These are phyloP conservation scores for Lasioglossum albipes DNA, from an alignment of 1,140 invertebrate species.

Conservation along the genomic window DNA sequence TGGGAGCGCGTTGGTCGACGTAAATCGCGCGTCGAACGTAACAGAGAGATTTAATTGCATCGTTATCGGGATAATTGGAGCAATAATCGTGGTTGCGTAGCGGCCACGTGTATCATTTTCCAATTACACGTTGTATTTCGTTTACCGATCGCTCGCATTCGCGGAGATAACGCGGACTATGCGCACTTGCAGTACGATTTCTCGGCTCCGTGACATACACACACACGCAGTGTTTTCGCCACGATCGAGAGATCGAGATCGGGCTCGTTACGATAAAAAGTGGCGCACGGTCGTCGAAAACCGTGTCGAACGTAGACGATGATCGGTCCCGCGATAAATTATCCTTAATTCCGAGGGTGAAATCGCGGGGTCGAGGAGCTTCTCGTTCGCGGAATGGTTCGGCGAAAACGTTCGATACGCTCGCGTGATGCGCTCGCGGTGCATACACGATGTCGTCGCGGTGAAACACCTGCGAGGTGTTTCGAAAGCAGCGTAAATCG, in stretches of 20 bases:
- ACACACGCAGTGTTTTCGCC: background rate
- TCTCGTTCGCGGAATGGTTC: background rate
- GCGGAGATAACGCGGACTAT: too few species aligned
- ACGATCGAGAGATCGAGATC: background rate
- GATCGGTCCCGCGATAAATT: slow-evolving; percentile 51
- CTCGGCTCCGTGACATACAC: background rate
- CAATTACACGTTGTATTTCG: background rate
- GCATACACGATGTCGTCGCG: background rate
- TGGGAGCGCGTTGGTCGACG: background rate
- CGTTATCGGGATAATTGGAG: slow-evolving; percentile 22
- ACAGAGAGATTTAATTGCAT: slow-evolving; percentile 39
- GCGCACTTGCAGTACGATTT: background rate
- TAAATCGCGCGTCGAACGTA: slow-evolving; percentile 22
- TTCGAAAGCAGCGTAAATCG: slow-evolving; percentile 13
- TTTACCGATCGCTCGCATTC: background rate
- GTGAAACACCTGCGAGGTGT: slow-evolving; percentile 6
- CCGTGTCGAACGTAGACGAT: background rate
- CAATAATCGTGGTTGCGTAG: background rate
- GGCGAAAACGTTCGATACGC: background rate
- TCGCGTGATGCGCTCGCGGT: background rate
- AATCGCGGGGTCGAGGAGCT: slow-evolving; percentile 47
- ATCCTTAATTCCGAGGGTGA: slow-evolving; percentile 56
- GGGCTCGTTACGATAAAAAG: background rate
- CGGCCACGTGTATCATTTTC: background rate
- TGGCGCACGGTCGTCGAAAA: slow-evolving; percentile 7